Evolutionary conservation across 2,797 vertebrate genomes (phyloP).

Genomic region (Cephalopachus bancanus): DNA sequence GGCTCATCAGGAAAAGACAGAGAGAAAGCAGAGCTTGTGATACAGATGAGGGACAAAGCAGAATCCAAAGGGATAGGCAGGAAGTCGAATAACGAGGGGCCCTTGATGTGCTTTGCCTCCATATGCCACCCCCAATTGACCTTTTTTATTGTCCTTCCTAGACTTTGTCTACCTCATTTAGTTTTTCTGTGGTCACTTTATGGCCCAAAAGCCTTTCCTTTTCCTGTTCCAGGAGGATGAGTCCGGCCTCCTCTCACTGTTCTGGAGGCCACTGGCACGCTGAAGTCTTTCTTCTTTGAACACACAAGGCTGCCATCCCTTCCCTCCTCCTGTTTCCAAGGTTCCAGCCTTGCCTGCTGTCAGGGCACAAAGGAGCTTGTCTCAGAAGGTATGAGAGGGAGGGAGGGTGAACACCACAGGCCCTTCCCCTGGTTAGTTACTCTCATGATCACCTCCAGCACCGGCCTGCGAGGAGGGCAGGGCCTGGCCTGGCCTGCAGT

Average conservation of each 20-base stretch:
- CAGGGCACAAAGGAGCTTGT: not conserved
- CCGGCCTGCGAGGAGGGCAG: not conserved
- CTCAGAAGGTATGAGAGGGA: not conserved
- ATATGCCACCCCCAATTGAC: accelerated
- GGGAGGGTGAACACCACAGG: not conserved
- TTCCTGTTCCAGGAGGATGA: not conserved
- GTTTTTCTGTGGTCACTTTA: not conserved
- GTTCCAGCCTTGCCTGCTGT: not conserved
- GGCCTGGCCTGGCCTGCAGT: not conserved
- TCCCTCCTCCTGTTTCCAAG: not conserved
- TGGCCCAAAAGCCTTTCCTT: not conserved
- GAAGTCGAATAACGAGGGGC: not conserved
- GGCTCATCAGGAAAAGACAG: not conserved
- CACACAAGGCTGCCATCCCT: not conserved
- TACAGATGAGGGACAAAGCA: not conserved
- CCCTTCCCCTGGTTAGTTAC: not conserved
- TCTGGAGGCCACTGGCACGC: not conserved
- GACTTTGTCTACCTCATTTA: not conserved
- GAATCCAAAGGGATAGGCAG: no score
- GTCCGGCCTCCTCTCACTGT: not conserved
- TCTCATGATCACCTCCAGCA: not conserved
- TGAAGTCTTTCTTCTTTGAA: not conserved
- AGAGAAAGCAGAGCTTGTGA: not conserved
- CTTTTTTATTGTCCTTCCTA: not conserved
- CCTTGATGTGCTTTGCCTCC: not conserved